phyloP scores from a whole-genome alignment of 35 echinoderm and acorn worm species.

The Heliocidaris erythrogramma region DNA sequence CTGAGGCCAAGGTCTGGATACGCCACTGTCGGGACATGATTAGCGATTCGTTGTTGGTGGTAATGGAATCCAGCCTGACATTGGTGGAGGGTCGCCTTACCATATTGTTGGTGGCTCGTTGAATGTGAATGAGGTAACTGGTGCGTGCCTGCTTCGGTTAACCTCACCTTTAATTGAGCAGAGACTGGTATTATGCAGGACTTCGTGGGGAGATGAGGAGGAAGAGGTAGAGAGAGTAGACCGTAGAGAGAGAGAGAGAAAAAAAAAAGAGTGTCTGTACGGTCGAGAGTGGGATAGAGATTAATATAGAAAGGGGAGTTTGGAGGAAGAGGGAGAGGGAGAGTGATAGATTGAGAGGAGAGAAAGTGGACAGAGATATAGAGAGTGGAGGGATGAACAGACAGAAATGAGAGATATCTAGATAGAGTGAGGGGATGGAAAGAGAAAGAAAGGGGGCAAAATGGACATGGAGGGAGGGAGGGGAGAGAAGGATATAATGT shows the following conservation, averaged over 20 bases:
- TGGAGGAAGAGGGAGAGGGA: neutral
- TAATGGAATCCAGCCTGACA: neutral
- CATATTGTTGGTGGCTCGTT: neutral
- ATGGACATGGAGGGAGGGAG: neutral
- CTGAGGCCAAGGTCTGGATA: too few species aligned
- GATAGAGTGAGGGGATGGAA: neutral
- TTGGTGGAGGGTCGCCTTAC: neutral
- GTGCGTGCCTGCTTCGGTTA: neutral
- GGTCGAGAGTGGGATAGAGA: too few species aligned
- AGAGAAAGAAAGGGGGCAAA: neutral
- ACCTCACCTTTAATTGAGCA: neutral
- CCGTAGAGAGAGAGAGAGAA: neutral
- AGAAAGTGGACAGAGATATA: neutral
- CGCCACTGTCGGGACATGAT: neutral
- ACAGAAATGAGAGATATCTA: neutral
- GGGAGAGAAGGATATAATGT: neutral
- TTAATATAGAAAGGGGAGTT: too few species aligned
- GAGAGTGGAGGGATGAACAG: neutral
- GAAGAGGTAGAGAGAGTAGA: neutral
- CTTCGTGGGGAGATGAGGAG: neutral
- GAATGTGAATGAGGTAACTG: neutral
- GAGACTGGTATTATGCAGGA: neutral
- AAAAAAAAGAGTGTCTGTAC: neutral
- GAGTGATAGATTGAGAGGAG: constrained; percentile 5
- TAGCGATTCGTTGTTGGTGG: neutral